Evolutionary conservation across 2,113 vertebrate genomes (phyloP).

Genomic region (Emydura subglobosa): DNA sequence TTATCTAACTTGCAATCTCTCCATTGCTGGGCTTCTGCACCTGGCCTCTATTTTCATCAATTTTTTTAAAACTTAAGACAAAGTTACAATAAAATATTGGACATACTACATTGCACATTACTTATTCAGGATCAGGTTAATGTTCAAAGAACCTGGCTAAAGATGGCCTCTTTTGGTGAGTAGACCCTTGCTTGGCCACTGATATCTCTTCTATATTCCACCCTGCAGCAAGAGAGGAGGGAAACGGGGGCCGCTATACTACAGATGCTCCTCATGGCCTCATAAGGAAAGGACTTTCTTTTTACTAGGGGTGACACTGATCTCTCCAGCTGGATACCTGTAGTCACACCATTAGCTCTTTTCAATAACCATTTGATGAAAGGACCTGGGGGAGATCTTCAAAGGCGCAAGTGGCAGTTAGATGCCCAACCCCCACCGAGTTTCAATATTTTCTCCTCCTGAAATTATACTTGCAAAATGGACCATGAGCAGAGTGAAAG

Average conservation of each 20-base stretch:
- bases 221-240: background rate
- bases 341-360: background rate
- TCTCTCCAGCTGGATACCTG: background rate
- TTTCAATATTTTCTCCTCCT: background rate
- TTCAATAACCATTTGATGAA: background rate
- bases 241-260: background rate
- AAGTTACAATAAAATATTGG: background rate
- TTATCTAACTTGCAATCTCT: background rate
- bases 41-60: background rate
- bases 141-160: background rate
- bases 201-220: background rate
- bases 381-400: background rate
- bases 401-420: background rate
- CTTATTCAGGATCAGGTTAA: background rate
- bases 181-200: background rate
- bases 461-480: conserved; percentile 20
- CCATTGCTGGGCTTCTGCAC: background rate
- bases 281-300: accelerated
- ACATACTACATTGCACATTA: background rate
- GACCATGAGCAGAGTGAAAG: background rate
- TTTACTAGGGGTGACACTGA: conserved; percentile 30
- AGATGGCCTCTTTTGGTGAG: background rate
- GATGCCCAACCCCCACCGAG: background rate
- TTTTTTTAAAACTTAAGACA: background rate
- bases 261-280: background rate